Evolutionary conservation across 1,140 invertebrate genomes (phyloP), one percentile per base, ranked within the genome.

Genomic region (Zaprionus kolodkinae): DNA sequence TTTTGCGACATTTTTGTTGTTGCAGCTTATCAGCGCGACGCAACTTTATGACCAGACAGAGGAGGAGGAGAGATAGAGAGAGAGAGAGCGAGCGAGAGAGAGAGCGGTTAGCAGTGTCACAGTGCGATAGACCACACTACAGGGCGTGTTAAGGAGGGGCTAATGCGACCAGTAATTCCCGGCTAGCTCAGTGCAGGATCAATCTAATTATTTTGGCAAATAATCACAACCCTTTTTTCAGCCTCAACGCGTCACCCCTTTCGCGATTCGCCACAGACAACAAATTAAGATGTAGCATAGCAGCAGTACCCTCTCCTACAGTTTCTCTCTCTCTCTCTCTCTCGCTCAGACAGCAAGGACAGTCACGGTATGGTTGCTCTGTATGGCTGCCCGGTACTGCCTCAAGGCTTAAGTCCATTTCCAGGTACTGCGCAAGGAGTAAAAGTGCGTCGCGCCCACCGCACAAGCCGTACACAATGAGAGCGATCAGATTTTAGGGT

Each of bases 161-260:
- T 81, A 76, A 79, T 76, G 57, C 59, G 78, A 82, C 80, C 80
- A 82, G 74, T 56, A 72, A 78, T 73, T 54, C 45, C 17, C 13
- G 45, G 64, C 17, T 27, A 76, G 77, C 50, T 21, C 68, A 70
- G 48, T 17, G 65, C 15, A 70, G 88, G 88, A 91, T 91, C 71
- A 87, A 91, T 88, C 88, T 91, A 91, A 91, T 91, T 91, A 91
- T 91, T 91, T 91, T 91, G 55, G 40, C 81, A 91, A 91, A 91
- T 91, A 81, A 69, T 81, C 43, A 67, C 76, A 89, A 89, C 71
- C 85, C 76, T 77, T 89, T 70, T 70, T 50, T 64, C 33, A 62
- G 3, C 43, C 27, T 38, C 60, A 65, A 73, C 38, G 6, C 4
- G 13, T 13, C 38, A 82, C 72, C 78, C 78, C 73, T 72, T 88